phyloP scores from a whole-genome alignment of 2,888 invertebrate genomes.

The Aquatica leii region DNA sequence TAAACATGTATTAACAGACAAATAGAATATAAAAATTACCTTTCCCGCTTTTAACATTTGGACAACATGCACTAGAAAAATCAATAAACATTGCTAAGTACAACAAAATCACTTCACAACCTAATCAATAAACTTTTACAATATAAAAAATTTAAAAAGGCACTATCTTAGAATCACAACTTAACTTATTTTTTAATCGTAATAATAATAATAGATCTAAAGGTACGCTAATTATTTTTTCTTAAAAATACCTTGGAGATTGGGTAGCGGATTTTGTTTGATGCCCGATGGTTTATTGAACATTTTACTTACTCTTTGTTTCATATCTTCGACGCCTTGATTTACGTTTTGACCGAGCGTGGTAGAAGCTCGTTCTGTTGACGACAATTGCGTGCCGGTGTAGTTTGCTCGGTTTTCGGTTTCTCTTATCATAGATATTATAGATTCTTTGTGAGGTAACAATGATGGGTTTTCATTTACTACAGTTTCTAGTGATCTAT shows the following conservation, averaged over 20 bases:
- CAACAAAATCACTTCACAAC: conserved; percentile 33
- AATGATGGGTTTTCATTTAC: conserved; percentile 60
- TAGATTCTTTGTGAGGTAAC: conserved; percentile 62
- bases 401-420: conserved; percentile 62
- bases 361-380: conserved; percentile 33
- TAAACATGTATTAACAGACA: conserved; percentile 33
- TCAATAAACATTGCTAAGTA: conserved; percentile 32
- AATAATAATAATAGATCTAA: conserved; percentile 9
- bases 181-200: background rate
- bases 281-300: conserved; percentile 60
- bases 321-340: conserved; percentile 68
- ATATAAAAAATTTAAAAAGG: conserved; percentile 25
- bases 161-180: conserved; percentile 22
- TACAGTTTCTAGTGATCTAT: conserved; percentile 61
- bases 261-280: conserved; percentile 57
- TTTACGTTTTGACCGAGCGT: conserved; percentile 58
- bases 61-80: conserved; percentile 18
- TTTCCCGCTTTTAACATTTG: conserved; percentile 23
- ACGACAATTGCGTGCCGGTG: conserved; percentile 31
- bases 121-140: conserved; percentile 21
- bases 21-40: conserved; percentile 35
- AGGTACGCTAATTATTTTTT: conserved; percentile 54
- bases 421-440: conserved; percentile 64
- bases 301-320: conserved; percentile 68
- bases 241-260: conserved; percentile 61